Evolutionary conservation across 2,113 vertebrate genomes (phyloP).

Genomic region (Platysteira castanea): DNA sequence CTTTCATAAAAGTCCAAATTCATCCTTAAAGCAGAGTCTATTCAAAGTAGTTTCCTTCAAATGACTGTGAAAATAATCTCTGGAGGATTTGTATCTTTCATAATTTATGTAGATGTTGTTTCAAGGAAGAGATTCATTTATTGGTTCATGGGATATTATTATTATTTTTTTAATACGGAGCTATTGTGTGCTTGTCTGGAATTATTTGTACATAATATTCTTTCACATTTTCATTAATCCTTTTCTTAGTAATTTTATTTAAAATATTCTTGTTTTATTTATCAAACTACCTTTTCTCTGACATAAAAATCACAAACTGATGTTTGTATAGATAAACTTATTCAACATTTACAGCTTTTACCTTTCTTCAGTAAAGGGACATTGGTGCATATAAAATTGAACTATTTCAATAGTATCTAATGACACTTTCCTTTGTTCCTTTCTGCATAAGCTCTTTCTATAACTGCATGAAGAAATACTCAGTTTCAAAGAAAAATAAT

Average conservation of each 20-base stretch:
- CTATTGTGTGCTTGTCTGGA: not conserved
- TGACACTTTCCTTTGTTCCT: not conserved
- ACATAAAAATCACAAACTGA: not conserved
- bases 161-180: not conserved
- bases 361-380: not conserved
- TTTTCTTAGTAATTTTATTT: not conserved
- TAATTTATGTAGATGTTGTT: not conserved
- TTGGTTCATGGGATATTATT: not conserved
- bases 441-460: not conserved
- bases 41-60: not conserved
- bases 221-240: not conserved
- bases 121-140: not conserved
- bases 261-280: not conserved
- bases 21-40: not conserved
- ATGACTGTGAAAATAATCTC: not conserved
- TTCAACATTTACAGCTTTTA: not conserved
- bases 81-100: not conserved
- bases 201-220: not conserved
- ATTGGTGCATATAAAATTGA: not conserved
- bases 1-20: not conserved
- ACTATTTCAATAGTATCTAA: not conserved
- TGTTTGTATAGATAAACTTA: not conserved
- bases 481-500: constrained; percentile 25
- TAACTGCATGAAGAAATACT: not conserved
- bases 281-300: not conserved